These are phyloP conservation scores for Micrasema minimum DNA, from an alignment of 1,140 invertebrate species.

Conservation along the genomic window DNA sequence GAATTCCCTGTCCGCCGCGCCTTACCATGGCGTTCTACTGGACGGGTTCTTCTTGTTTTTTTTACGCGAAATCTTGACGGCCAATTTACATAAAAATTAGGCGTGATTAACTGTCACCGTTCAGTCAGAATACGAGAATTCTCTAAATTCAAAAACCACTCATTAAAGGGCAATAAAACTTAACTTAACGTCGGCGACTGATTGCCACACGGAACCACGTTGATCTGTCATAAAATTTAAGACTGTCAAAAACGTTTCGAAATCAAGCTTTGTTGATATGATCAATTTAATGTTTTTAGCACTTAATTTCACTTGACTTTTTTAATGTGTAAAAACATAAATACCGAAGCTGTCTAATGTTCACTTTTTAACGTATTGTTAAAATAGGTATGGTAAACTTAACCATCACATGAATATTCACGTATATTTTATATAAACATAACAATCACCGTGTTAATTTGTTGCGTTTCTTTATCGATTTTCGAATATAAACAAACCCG, in stretches of 20 bases:
- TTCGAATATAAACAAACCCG: constrained; percentile 25
- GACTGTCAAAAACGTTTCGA: background rate
- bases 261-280: background rate
- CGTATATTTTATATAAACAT: background rate
- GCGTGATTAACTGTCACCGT: constrained; percentile 49
- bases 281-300: background rate
- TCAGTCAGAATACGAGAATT: constrained; percentile 8
- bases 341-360: background rate
- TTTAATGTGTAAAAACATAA: background rate
- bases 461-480: constrained; percentile 4
- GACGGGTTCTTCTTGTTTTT: constrained; percentile 87
- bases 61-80: constrained; percentile 91
- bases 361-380: background rate
- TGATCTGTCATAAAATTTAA: background rate
- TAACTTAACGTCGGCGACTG: background rate
- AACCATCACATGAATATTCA: background rate
- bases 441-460: background rate
- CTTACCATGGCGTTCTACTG: constrained; percentile 86
- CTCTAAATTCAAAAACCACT: constrained; percentile 14
- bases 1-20: constrained; percentile 83
- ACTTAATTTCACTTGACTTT: background rate
- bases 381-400: background rate
- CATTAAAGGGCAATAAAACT: constrained; percentile 11
- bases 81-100: constrained; percentile 57
- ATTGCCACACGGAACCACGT: background rate